Evolutionary conservation across 2,113 vertebrate genomes (phyloP), one percentile per base, ranked within the genome.

Genomic region (Atlantisia rogersi): DNA sequence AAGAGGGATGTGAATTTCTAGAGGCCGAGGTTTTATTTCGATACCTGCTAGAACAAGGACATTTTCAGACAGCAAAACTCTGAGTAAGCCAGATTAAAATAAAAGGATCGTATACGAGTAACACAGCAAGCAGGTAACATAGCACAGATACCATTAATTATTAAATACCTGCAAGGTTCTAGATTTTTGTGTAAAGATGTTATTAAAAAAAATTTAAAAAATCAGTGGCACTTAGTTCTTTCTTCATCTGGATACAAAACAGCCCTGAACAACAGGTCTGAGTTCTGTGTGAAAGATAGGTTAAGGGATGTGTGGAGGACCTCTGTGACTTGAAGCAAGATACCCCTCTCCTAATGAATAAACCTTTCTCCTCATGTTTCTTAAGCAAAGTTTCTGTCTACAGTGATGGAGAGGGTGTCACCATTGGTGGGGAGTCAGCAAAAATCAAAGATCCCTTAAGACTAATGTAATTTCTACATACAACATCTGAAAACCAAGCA

Each of bases 21-120:
- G 32, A 86, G 9, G 3, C 1, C 15, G 10, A 15, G 14, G 2
- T 1, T 0, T 76, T 80, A 63, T 74, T 69, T 32, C 17, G 39
- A 32, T 24, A 74, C 1, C 12, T 74, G 24, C 22, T 53, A 53
- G 13, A 63, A 67, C 18, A 78, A 58, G 58, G n/a, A 24, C 11
- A 12, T 17, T 87, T 87, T 56, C 22, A 65, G 39, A 1, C 0
- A 2, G 48, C 29, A 40, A 58, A 89, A 73, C 15, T 37, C 44
- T 40, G 64, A 78, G 17, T 24, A n/a, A 70, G 29, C 4, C 35
- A 58, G 24, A 40, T 58, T 31, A 25, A 69, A 60, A 71, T 32
- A 18, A 67, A 71, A 76, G 44, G 19, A 24, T 78, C 40, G 6
- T 4, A 10, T 4, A 13, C 5, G 53, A 35, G 39, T 42, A 44